Base-by-base conservation (phyloP, 2,113 vertebrate genomes). In the Cinclus cinclus region DNA sequence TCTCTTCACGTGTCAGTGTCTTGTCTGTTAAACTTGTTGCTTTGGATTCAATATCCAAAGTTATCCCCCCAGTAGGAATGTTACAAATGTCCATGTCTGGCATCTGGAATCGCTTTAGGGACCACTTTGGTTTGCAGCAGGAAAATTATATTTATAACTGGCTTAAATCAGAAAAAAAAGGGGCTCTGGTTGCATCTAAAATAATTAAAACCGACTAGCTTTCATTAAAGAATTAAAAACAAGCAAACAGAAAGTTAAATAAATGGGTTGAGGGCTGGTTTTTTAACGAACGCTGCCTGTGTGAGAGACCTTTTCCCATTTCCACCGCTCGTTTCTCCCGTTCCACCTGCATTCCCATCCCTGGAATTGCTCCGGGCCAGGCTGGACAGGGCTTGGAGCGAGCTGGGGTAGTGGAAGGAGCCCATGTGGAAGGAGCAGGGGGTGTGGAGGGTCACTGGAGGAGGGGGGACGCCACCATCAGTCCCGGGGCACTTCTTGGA, bases 51-150 rank as follows among this genome's bases (percentile, higher is more conserved):
- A 90, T 86, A 93, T 63, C 81, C 77, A 14, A 81, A 87, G 50
- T 94, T 96, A 7, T 91, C 64, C 63, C 65, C 46, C 12, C 69
- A 23, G 76, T 42, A 93, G 96, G 68, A 96, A 94, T 76, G 44
- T 77, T 88, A 33, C 41, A 24, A 44, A 49, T 52, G 73, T 88
- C 56, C 77, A 49, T 15, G 59, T 37, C 84, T 80, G 73, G 73
- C 94, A 96, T 95, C 94, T 97, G 94, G 91, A 96, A 95, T 55
- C 0, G 39, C 96, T 97, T 96, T 95, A 95, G 94, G 80, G 67
- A 96, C 65, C 89, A 56, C 33, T 53, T 91, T 6, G 5, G 47
- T 91, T 89, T 94, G 41, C 31, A 28, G 75, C 2, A 49, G 77
- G 81, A 96, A 92, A 93, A 59, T 83, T 35, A 39, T 89, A 84